Percentiles rank a stretch among this genome's conserved stretches.
These are phyloP conservation scores for Atherinosoma microstoma DNA, from an alignment of 2,797 vertebrate genomes.

Conservation along the genomic window DNA sequence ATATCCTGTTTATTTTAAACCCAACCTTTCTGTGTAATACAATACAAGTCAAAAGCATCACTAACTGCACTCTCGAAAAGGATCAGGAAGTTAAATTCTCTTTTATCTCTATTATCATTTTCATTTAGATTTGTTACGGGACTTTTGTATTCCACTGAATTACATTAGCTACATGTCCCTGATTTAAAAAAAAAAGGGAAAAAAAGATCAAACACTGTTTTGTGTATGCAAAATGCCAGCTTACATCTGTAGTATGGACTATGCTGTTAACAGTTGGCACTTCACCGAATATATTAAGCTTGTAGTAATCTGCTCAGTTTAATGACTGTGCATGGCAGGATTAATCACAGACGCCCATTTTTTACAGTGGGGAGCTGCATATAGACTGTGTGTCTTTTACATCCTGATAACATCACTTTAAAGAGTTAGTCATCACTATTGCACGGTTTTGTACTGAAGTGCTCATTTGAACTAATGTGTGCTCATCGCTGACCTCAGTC, in stretches of 20 bases:
- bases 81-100: neutral
- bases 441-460: neutral
- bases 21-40: neutral
- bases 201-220: neutral
- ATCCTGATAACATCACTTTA: neutral
- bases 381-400: neutral
- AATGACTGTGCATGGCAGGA: slow-evolving; percentile 1
- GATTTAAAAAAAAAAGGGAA: neutral
- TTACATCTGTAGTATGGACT: neutral
- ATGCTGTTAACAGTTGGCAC: neutral
- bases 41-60: neutral
- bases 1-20: neutral
- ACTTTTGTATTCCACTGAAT: neutral
- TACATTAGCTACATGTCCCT: neutral
- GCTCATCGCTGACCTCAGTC: neutral
- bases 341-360: neutral
- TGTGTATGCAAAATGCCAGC: neutral
- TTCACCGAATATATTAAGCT: slow-evolving; percentile 6
- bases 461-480: neutral
- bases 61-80: neutral
- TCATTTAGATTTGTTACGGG: neutral
- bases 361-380: neutral
- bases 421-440: neutral
- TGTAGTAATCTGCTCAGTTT: slow-evolving; percentile 21
- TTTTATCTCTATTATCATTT: neutral